Base-by-base conservation (phyloP, 2,888 invertebrate genomes). In the Cotesia congregata region DNA sequence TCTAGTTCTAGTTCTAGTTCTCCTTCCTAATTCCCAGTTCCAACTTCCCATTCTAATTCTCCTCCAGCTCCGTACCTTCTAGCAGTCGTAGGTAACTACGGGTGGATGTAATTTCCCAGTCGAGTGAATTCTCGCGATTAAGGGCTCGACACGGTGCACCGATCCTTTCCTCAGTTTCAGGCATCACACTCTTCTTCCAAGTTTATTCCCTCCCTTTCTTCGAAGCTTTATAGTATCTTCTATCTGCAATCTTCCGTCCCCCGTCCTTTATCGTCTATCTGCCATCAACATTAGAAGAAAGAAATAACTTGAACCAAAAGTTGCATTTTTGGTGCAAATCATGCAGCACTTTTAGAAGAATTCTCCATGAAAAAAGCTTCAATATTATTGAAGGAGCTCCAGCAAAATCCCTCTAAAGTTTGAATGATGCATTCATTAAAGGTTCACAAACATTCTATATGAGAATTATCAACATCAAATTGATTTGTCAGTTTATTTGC, bases 51-150 rank as follows among this genome's bases (percentile, higher is more conserved):
- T 50, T 12, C 50, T 50, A 50, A 12, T 50, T 50, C 50, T 12
- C 50, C 9, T 50, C 50, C 50, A 50, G 50, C 12, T 50, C 50
- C 2, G 9, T 12, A 3, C 9, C 12, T 50, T 50, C 50, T 30
- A 64, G 62, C 69, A 64, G 60, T 67, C 65, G 72, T 68, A 41
- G 68, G 77, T 77, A 77, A 77, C 77, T 73, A 69, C 69, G 77
- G 76, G 76, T 77, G 73, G 65, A 77, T 77, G 77, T 77, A 77
- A 77, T 77, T 77, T 77, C 65, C 64, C 77, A 77, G 77, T 74
- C 69, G 77, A 77, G 77, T 77, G 77, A 77, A 67, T 74, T 74
- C 67, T 74, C 74, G 77, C 77, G 77, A 77, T 77, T 74, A 77
- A 77, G 71, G 77, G 77, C 70, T 74, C 77, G 74, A 77, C 77